phyloP scores from a whole-genome alignment of 2,888 invertebrate genomes.

The Anoplius nigerrimus region DNA sequence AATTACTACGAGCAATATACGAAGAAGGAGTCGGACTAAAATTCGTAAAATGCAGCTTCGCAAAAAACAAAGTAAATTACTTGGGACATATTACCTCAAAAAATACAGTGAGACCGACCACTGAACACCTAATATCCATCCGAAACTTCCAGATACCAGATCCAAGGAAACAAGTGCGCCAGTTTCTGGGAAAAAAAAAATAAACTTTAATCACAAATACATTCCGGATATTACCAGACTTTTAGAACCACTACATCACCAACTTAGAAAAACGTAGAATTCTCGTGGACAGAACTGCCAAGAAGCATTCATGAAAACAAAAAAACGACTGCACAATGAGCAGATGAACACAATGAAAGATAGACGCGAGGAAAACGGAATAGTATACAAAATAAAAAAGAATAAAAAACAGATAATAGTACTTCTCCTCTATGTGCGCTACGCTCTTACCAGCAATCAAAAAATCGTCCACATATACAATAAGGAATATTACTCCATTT shows the following conservation, averaged over 20 bases:
- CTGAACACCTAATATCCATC: conserved; percentile 44
- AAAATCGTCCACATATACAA: conserved; percentile 21
- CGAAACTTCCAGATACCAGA: conserved; percentile 36
- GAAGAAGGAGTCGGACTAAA: conserved; percentile 48
- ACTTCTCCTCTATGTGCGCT: background rate
- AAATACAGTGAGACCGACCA: conserved; percentile 40
- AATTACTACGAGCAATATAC: conserved; percentile 43
- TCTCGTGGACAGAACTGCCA: background rate
- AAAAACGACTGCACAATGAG: background rate
- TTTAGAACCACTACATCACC: background rate
- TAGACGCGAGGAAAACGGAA: too few species aligned
- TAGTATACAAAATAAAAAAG: too few species aligned
- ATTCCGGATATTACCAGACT: background rate
- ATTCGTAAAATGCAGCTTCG: conserved; percentile 43
- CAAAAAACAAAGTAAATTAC: conserved; percentile 35
- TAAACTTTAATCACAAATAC: conserved; percentile 15
- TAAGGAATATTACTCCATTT: conserved; percentile 4
- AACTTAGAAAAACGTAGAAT: background rate
- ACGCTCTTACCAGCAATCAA: background rate
- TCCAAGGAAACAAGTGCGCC: conserved; percentile 26
- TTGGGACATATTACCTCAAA: conserved; percentile 31
- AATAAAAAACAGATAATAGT: too few species aligned
- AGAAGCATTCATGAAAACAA: background rate
- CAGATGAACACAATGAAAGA: too few species aligned
- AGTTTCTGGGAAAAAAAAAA: conserved; percentile 35